These are phyloP conservation scores for Heliconius hortense DNA, from an alignment of 2,888 invertebrate species.

Conservation along the genomic window DNA sequence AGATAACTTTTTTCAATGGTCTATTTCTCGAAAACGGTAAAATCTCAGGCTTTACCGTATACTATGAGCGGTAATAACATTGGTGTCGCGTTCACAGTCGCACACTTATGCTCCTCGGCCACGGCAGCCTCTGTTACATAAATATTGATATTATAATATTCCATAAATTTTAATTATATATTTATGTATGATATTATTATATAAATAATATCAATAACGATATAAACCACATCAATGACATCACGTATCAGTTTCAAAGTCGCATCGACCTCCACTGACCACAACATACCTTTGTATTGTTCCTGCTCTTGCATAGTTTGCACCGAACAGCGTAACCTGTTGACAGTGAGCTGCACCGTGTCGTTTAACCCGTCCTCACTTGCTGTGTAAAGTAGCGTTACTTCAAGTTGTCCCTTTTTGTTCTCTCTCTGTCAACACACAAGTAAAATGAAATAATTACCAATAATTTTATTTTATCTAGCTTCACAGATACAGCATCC, in stretches of 20 bases:
- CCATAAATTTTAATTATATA: no score
- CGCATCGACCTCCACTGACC: not conserved
- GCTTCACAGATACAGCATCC: no score
- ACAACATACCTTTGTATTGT: constrained; percentile 80
- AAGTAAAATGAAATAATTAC: not conserved
- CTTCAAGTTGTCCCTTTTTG: constrained; percentile 85
- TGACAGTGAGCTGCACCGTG: constrained; percentile 83
- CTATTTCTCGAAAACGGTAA: no score
- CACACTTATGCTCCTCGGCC: no score
- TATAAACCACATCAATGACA: not conserved
- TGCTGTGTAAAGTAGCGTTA: constrained; percentile 84
- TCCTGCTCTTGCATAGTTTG: constrained; percentile 88
- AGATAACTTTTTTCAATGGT: no score
- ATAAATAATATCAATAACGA: not conserved
- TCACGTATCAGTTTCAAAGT: constrained; percentile 21
- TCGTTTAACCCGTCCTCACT: constrained; percentile 86
- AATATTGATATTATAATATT: no score
- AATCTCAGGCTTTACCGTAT: no score
- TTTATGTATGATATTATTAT: no score
- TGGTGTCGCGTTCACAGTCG: no score
- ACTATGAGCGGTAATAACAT: no score
- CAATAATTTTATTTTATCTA: no score
- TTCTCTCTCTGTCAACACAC: constrained; percentile 83
- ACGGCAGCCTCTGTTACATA: no score
- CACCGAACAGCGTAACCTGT: constrained; percentile 84